Evolutionary conservation across 2,113 vertebrate genomes (phyloP), one percentile per base, ranked within the genome.

Genomic region (Ictalurus furcatus): DNA sequence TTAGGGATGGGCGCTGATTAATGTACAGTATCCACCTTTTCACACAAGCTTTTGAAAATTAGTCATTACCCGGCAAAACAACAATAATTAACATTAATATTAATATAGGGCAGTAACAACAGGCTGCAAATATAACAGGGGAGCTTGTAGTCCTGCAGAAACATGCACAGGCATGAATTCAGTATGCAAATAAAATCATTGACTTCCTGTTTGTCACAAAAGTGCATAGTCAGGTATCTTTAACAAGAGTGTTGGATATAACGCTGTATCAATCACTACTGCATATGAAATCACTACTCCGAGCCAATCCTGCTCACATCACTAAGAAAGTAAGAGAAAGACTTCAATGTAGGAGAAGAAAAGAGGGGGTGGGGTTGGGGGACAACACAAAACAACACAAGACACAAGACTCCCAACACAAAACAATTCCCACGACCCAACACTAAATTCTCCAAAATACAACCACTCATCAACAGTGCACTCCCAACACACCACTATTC

Each of bases 181-280:
- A 44, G 37, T 12, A 56, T 56, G 48, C 52, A 30, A 80, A 80
- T 80, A 80, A 81, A 81, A 81, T 81, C 6, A 23, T 19, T 54
- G 37, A 67, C 23, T 67, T 54, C 40, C 44, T 54, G 63, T 69
- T n/a, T 30, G 40, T 69, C 84, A 12, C 40, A 69, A 85, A 69
- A 85, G 40, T 44, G 81, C 81, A 37, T 23, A 21, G 30, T 84
- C 59, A 84, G 63, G 63, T 85, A 69, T 65, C 25, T 52, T n/a
- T 21, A 52, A 30, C 6, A 85, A 30, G 40, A 17, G 23, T 48
- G 59, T 34, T 56, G 30, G 54, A 86, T 86, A 58, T 3, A 69
- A 85, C 78, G 30, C 28, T 54, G 78, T 14, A 80, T 80, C 25
- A 28, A 78, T 52, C 74, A 30, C 16, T 56, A 56, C 52, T 56